Base-by-base conservation (phyloP, 2,113 vertebrate genomes). In the Myxocyprinus asiaticus region DNA sequence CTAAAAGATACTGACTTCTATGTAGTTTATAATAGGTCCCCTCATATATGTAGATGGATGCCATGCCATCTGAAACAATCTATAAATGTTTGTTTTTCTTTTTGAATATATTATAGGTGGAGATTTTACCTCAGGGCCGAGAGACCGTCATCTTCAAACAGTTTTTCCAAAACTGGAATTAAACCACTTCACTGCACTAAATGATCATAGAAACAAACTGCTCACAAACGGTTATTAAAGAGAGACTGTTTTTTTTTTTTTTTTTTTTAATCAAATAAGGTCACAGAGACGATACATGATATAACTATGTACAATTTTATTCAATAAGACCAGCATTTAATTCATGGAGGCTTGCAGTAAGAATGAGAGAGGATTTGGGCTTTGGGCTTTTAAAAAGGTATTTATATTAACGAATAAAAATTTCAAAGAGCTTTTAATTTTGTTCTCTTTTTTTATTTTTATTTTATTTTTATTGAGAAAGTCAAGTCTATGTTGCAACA, bases 101-200 rank as follows among this genome's bases (percentile, higher is more conserved):
- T 33, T 33, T 33, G 22, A 33, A 33, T 33, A 3, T 33, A 33
- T 33, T 33, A 33, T 33, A 33, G 22, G 22, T 97, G 88, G 95
- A 97, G 85, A 96, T 98, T 44, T 92, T 98, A 82, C 95, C 95
- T 0, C 93, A 97, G 85, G 96, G 95, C 81, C 88, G 85, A 0
- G 94, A 97, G 89, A 96, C 93, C 0, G 90, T 94, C 75, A 94
- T 98, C 83, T 98, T 98, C 92, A 97, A 95, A 89, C 97, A 97
- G 81, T 98, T 97, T 90, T 98, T 98, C 81, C 64, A 90, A 66
- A 84, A 87, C 90, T 98, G 96, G 96, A 95, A 94, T 83, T 96
- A 85, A 94, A 79, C 15, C 1, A 44, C 22, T 42, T 12, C 50
- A 42, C 50, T 68, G 22, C 22, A 33, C 22, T 33, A 17, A 47